A percentile compares a stretch with the other conserved stretches of the same genome.
Evolutionary conservation across 2,797 vertebrate genomes (phyloP).

Genomic region (Pangasius macronema): DNA sequence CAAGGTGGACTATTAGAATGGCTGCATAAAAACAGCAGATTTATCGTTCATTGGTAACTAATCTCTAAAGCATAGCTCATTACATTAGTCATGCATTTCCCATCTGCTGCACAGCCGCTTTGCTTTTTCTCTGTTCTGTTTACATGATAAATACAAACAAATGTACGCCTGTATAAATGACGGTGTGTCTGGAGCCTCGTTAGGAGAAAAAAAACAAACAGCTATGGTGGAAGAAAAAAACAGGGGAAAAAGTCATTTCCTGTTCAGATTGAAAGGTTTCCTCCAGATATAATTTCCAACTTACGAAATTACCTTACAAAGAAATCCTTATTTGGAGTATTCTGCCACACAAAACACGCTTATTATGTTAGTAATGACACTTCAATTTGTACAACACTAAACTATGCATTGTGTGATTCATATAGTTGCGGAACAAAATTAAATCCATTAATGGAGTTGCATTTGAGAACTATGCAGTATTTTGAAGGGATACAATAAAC

Average conservation of each 20-base stretch:
- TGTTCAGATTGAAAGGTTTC: neutral
- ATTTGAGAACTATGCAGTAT: neutral
- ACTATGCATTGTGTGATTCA: neutral
- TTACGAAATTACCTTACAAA: neutral
- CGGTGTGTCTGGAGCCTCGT: constrained; percentile 15
- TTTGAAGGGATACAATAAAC: neutral
- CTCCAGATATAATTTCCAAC: neutral
- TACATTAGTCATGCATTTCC: constrained; percentile 38
- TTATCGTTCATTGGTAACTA: neutral
- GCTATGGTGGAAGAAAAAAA: neutral
- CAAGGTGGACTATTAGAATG: constrained; percentile 19
- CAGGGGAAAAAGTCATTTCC: neutral
- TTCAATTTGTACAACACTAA: neutral
- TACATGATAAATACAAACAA: constrained; percentile 39
- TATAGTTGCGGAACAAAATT: neutral
- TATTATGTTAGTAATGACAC: neutral
- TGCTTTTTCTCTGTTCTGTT: constrained; percentile 28
- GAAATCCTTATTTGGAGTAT: neutral
- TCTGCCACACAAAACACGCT: neutral
- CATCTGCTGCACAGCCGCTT: constrained; percentile 29
- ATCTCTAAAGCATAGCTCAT: constrained; percentile 16
- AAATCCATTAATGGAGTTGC: neutral
- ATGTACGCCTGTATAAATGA: neutral
- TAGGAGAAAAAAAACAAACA: constrained; percentile 6
- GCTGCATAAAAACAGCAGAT: constrained; percentile 22